Percentiles rank a stretch among this genome's conserved stretches.
phyloP scores from a whole-genome alignment of 2,797 vertebrate genomes.

The Darevskia nairensis region DNA sequence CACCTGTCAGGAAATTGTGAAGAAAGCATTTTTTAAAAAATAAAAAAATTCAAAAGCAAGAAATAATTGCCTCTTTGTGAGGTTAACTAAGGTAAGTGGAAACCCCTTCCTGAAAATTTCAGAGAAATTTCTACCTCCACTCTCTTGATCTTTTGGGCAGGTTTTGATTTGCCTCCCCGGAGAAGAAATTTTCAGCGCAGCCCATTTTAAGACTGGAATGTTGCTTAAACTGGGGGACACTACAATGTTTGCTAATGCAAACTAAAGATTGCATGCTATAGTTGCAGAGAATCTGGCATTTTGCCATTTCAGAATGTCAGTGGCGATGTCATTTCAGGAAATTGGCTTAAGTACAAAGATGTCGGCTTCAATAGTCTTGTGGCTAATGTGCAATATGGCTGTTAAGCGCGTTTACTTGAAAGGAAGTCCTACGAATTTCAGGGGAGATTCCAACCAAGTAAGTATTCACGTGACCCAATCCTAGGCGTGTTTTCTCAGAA shows the following conservation, averaged over 20 bases:
- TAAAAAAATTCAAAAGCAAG: no score
- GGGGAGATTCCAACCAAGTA: not conserved
- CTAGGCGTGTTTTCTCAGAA: not conserved
- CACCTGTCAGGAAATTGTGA: no score
- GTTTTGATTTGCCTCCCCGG: no score
- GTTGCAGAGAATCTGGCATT: not conserved
- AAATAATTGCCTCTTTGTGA: no score
- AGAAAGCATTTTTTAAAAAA: no score
- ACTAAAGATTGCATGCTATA: not conserved
- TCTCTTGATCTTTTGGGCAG: no score
- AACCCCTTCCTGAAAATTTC: no score
- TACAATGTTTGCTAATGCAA: not conserved
- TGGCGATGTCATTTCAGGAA: not conserved
- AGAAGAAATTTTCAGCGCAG: no score
- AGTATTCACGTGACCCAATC: not conserved
- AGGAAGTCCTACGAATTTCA: not conserved
- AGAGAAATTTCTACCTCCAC: no score
- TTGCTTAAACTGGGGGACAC: not conserved
- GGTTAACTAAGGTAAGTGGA: no score
- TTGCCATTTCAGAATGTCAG: not conserved
- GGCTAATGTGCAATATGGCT: not conserved
- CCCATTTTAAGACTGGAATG: not conserved
- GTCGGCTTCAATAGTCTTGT: slow-evolving; percentile 5
- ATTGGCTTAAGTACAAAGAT: not conserved
- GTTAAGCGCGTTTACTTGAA: not conserved